Evolutionary conservation across 2,113 vertebrate genomes (phyloP).

Genomic region (Pholis gunnellus): DNA sequence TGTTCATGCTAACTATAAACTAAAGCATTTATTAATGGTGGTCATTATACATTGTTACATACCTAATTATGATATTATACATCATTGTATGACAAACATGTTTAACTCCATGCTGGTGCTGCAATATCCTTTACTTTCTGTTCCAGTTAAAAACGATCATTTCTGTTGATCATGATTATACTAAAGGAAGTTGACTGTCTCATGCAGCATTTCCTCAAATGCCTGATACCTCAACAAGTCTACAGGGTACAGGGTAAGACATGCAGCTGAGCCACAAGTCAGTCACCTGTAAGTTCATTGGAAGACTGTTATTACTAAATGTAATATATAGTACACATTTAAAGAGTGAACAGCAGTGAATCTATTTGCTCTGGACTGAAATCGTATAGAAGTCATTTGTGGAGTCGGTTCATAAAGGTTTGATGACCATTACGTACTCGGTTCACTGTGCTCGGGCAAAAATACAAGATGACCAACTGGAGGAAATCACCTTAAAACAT

Average conservation of each 20-base stretch:
- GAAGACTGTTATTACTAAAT: neutral
- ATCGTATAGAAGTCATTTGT: neutral
- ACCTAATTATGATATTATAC: neutral
- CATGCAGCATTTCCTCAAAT: neutral
- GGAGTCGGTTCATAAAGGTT: neutral
- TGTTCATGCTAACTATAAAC: neutral
- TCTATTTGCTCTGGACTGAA: neutral
- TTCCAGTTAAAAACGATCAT: neutral
- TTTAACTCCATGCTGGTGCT: neutral
- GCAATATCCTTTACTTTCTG: neutral
- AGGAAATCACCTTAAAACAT: neutral
- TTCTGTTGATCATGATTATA: neutral
- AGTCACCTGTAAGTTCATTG: neutral
- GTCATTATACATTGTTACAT: neutral
- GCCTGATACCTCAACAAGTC: neutral
- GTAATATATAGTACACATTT: neutral
- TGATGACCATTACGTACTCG: neutral
- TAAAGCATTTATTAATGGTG: neutral
- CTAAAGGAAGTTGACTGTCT: too few relatives aligned
- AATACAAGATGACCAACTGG: too few relatives aligned
- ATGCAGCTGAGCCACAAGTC: too few relatives aligned
- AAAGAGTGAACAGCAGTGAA: neutral
- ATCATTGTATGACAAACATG: neutral
- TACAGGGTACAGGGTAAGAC: too few relatives aligned
- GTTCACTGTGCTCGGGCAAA: neutral